Percentiles rank a stretch among this genome's conserved stretches.
Evolutionary conservation across 2,113 vertebrate genomes (phyloP).

Genomic region (Probosciger aterrimus): DNA sequence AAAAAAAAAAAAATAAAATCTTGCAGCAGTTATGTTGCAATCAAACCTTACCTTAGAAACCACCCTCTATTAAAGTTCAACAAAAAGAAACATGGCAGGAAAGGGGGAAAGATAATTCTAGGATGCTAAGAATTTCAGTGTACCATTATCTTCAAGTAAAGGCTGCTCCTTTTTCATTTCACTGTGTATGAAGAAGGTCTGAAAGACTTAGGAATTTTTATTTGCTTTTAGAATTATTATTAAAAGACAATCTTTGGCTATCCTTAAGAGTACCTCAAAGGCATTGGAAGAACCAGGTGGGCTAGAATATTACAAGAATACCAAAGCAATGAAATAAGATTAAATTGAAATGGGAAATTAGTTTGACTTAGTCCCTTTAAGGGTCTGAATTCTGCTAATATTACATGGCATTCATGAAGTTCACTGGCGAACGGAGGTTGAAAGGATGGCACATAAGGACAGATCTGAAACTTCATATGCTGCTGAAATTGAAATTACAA

Average conservation of each 20-base stretch:
- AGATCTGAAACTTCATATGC: not conserved
- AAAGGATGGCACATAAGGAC: not conserved
- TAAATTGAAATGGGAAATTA: not conserved
- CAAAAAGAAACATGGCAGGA: not conserved
- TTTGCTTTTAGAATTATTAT: not conserved
- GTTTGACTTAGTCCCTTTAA: not conserved
- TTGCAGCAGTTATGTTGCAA: not conserved
- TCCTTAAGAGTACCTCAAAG: not conserved
- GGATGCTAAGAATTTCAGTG: not conserved
- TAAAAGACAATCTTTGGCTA: not conserved
- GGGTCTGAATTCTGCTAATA: not conserved
- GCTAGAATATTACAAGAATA: not conserved
- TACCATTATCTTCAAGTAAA: not conserved
- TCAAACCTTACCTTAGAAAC: not conserved
- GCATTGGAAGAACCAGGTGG: not conserved
- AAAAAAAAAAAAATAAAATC: no score
- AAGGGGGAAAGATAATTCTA: not conserved
- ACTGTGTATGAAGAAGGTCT: not conserved
- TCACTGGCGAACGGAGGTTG: not conserved
- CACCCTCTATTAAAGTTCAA: not conserved
- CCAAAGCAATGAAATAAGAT: not conserved
- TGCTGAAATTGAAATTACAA: not conserved
- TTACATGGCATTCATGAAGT: not conserved
- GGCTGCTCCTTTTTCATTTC: not conserved
- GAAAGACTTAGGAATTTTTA: not conserved